A percentile compares a stretch with the other conserved stretches of the same genome.
Evolutionary conservation across 2,888 invertebrate genomes (phyloP).

Genomic region (Bhutanitis thaidina): DNA sequence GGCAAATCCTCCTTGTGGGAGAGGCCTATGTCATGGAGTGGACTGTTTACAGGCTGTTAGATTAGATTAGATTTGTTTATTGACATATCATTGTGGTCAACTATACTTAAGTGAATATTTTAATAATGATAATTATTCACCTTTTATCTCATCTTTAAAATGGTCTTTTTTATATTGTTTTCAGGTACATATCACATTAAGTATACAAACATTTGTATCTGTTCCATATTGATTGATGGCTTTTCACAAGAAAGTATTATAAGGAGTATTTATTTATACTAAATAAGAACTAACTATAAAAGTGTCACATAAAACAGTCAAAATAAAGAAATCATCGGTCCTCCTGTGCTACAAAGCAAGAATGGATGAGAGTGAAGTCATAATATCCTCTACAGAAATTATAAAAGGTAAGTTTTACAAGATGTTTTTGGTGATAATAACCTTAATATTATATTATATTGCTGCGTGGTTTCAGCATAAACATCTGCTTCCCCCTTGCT

Average conservation of each 20-base stretch:
- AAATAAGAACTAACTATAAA: background rate
- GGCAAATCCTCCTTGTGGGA: too few species aligned
- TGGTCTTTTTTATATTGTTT: background rate
- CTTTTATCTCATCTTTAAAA: too few species aligned
- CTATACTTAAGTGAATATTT: too few species aligned
- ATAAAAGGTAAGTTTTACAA: constrained; percentile 81
- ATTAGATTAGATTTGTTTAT: too few species aligned
- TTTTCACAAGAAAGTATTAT: background rate
- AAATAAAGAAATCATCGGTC: constrained; percentile 61
- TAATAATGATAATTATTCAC: too few species aligned
- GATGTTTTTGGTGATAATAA: too few species aligned
- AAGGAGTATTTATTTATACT: background rate
- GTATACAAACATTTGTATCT: background rate
- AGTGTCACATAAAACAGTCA: constrained; percentile 35
- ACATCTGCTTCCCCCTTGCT: too few species aligned
- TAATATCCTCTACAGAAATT: constrained; percentile 83
- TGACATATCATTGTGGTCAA: too few species aligned
- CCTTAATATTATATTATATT: too few species aligned
- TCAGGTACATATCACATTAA: constrained; percentile 14
- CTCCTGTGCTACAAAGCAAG: constrained; percentile 66
- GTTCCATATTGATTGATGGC: background rate
- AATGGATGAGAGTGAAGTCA: constrained; percentile 77
- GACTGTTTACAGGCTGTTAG: too few species aligned
- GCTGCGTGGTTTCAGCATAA: too few species aligned
- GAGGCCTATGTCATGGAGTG: too few species aligned